Evolutionary conservation across 2,113 vertebrate genomes (phyloP), one percentile per base, ranked within the genome.

Genomic region (Dunckerocampus dactyliophorus): DNA sequence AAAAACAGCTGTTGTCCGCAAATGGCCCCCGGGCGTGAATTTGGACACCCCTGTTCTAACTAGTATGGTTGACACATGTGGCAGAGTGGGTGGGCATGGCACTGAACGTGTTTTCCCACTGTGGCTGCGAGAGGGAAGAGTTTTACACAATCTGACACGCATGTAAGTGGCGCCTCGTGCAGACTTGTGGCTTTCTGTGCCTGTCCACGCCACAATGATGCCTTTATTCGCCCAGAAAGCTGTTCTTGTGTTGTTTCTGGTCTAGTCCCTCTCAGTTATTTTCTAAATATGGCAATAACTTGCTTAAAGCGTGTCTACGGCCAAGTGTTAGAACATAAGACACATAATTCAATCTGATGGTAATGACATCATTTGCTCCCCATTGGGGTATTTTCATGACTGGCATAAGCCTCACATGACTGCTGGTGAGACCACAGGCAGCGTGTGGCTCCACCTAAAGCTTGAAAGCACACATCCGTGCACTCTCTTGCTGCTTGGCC

Each of bases 321-420:
- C 77, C 74, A 75, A 82, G 75, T 80, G 75, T 85, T 55, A 82
- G 72, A 86, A 80, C 79, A 83, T 85, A 82, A 87, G 77, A 67
- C 75, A 65, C 74, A 81, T 85, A 86, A 89, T 88, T 82, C 80
- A 85, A 85, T 83, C 69, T 70, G 77, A 80, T 75, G 80, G 81
- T 80, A 84, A 86, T 89, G 84, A 87, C 85, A 84, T 86, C 79
- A 85, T 86, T 83, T 85, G 73, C 71, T 28, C 79, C 74, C 73
- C 65, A 42, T 87, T 82, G 84, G 77, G 75, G 69, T 71, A 64
- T 81, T 81, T 87, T 86, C 76, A 83, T 83, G 81, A 80, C 80
- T 63, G 79, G 66, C 74, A 83, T 82, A 82, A 75, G 82, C 67
- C 67, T 75, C 72, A 59, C 75, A 60, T 77, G 83, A 55, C 65